Conservation (phyloP, 2,888 invertebrate genomes). For the Melangyna quadrimaculata region DNA sequence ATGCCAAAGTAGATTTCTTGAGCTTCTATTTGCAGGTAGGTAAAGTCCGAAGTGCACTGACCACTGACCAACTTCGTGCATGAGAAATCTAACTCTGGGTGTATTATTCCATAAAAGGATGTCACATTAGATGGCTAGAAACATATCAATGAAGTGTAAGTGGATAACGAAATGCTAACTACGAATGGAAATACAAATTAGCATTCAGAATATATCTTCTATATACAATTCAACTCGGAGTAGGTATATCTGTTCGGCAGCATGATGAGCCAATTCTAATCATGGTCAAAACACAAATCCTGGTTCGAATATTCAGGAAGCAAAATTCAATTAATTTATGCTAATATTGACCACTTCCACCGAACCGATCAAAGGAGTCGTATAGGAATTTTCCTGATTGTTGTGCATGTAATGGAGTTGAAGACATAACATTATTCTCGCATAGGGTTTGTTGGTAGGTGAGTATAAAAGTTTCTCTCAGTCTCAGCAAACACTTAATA, state of each 20-base stretch:
- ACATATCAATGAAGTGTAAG: slow-evolving; percentile 15
- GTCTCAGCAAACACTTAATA: slow-evolving; percentile 55
- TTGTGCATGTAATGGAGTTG: not conserved
- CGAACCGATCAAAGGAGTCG: slow-evolving; percentile 2
- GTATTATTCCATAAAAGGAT: not conserved
- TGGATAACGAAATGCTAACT: slow-evolving; percentile 3
- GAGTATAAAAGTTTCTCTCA: slow-evolving; percentile 5
- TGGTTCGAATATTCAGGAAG: slow-evolving; percentile 32
- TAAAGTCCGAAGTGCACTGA: not conserved
- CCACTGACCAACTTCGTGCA: not conserved
- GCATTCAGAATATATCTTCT: slow-evolving; percentile 35
- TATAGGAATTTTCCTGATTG: slow-evolving; percentile 4
- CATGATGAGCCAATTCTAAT: slow-evolving; percentile 1
- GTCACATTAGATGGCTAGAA: slow-evolving; percentile 22
- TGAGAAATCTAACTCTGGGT: not conserved
- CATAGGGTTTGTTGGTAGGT: not conserved
- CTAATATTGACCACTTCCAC: slow-evolving; percentile 58
- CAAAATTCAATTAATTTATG: slow-evolving; percentile 65
- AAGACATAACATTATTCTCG: not conserved
- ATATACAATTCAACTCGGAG: not conserved
- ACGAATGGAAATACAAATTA: slow-evolving; percentile 29
- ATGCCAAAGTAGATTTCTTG: not conserved
- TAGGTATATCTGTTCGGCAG: slow-evolving; percentile 1
- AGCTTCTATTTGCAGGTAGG: not conserved
- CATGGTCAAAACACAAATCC: not conserved